Base-by-base conservation (phyloP, 2,113 vertebrate species). In the Tachysurus vachellii region DNA sequence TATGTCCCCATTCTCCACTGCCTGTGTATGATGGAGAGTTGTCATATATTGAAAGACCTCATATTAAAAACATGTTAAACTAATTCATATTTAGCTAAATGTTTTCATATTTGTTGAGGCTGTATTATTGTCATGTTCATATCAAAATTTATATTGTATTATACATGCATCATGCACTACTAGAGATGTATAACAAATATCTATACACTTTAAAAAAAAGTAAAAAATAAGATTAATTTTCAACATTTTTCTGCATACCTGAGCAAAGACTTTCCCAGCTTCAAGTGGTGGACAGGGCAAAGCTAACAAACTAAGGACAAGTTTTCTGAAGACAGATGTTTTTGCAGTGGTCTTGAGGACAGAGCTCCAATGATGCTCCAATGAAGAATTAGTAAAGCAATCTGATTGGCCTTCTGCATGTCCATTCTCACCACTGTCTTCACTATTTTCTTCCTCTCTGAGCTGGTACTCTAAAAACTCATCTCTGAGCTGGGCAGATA, bases 231-330 rank as follows among this genome's bases (percentile, higher is more conserved):
- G 36, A 36, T 36, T 36, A 36, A 2, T 36, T 36, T 75, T 23
- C 44, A 75, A 13, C 47, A 59, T 61, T 36, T 0, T 16, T 86
- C 87, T 68, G 68, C 88, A 73, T 89, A 95, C 95, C 94, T 93
- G 89, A 75, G 89, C 83, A 88, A 95, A 94, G 86, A 94, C 85
- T 26, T 90, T 85, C 59, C 92, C 86, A 1, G 92, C 71, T 28
- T 93, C 91, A 21, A 94, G 92, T 0, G 93, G 91, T 86, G 94
- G 94, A 88, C 93, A 93, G 31, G 94, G 94, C 23, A 96, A 83
- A 53, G 91, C 91, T 88, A 96, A 57, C 61, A 96, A 89, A 83
- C 92, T 94, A 83, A 95, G 84, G 54, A 95, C 77, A 8, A 96
- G 94, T 86, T 91, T 95, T 61, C 91, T 93, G 86, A 95, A 94